Evolutionary conservation across 1,140 invertebrate species (phyloP), one percentile per base, ranked within the genome.

Genomic region (Diorhabda carinulata): DNA sequence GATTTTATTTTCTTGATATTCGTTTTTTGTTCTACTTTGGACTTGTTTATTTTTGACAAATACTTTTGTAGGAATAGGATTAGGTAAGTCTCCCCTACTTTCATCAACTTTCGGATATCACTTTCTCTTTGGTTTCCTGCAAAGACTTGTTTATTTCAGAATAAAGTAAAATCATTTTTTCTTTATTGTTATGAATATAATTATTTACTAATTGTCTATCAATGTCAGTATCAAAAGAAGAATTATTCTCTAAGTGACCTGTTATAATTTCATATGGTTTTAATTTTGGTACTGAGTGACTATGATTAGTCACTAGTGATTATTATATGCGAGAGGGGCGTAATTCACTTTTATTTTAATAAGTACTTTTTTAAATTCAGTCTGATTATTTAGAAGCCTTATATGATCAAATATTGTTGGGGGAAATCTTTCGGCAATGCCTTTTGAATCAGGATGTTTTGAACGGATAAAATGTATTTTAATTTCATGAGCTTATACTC

Each of bases 111-210:
- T 65, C 40, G 58, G 58, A 56, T 5, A 57, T 71, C 57, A 59
- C 63, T 60, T 68, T 45, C 58, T 58, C 52, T 63, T 69, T 69
- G 60, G 5, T 40, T 62, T 43, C 40, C 10, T n/a, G 59, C 44
- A 68, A 56, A 68, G 47, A n/a, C 52, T 68, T 61, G 61, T 68
- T 62, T 62, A 44, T 43, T 62, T 62, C 43, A 41, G 6, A 41
- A 42, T 43, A 3, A 8, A 42, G 43, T 43, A 62, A 62, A 0
- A 1, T n/a, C 40, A 62, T 44, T 62, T 62, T 62, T 43, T 62
- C 9, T 62, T 44, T n/a, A 43, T 43, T 1, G 40, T 9, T 43
- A 4, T 7, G 4, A 4, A 52, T 64, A 52, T 56, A 64, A 47
- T 64, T 52, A 64, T 52, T 64, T 5, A 63, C 7, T 41, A 64